Conservation (phyloP, 2,113 vertebrate species). For the Enhydra lutris region DNA sequence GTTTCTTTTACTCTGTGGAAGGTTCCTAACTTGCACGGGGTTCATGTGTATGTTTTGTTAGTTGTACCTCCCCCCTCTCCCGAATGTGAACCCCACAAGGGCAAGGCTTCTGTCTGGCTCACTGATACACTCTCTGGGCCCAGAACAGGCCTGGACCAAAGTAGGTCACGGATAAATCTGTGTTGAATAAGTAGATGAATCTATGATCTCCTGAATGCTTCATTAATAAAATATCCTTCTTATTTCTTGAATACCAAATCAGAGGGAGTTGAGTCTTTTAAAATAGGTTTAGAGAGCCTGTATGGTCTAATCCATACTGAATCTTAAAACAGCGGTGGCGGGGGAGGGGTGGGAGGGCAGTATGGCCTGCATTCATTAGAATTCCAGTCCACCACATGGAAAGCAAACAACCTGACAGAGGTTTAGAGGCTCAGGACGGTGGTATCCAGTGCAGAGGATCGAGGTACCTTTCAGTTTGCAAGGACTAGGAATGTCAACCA, state of each 20-base stretch:
- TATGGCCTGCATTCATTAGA: rapidly evolving
- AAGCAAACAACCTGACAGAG: neutral
- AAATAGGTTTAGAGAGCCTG: neutral
- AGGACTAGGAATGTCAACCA: neutral
- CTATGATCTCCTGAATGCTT: neutral
- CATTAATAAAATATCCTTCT: neutral
- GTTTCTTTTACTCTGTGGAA: neutral
- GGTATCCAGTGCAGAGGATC: neutral
- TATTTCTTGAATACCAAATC: neutral
- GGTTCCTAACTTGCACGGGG: rapidly evolving
- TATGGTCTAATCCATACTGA: neutral
- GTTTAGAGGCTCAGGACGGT: rapidly evolving
- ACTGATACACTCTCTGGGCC: neutral
- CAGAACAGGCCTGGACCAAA: neutral
- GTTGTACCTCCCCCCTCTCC: neutral
- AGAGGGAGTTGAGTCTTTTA: neutral
- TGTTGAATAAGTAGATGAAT: neutral
- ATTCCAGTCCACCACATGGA: neutral
- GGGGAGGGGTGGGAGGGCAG: neutral
- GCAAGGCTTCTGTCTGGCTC: neutral
- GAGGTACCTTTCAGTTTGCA: neutral
- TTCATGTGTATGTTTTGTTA: neutral
- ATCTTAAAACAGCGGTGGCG: neutral
- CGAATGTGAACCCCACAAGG: rapidly evolving
- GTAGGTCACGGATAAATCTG: neutral